Evolutionary conservation across 1,140 invertebrate species (phyloP).

Genomic region (Adelges cooleyi): DNA sequence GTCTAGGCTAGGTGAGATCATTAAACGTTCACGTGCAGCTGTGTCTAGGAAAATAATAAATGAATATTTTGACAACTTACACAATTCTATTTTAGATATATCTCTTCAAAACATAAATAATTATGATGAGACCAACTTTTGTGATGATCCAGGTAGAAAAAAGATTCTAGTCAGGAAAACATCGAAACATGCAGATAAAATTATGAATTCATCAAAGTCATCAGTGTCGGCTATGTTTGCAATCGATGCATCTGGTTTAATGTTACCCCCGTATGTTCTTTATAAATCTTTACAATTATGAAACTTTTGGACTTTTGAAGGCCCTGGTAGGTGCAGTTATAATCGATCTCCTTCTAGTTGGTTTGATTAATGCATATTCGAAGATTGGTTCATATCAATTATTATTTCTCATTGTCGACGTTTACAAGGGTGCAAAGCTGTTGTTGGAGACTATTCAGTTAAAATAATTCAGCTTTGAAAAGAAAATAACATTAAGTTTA

Average conservation of each 20-base stretch:
- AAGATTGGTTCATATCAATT: slow-evolving; percentile 6
- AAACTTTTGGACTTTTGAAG: neutral
- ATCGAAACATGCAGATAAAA: slow-evolving; percentile 30
- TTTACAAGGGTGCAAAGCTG: slow-evolving; percentile 29
- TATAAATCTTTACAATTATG: slow-evolving; percentile 35
- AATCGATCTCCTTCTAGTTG: neutral
- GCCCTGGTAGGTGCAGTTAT: neutral
- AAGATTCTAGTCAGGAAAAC: slow-evolving; percentile 29
- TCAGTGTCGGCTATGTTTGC: slow-evolving; percentile 31
- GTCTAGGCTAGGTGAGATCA: no score
- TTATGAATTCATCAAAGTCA: slow-evolving; percentile 31
- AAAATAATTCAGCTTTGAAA: neutral
- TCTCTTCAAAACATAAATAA: no score
- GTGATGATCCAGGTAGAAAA: slow-evolving; percentile 37
- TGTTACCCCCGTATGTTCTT: slow-evolving; percentile 37
- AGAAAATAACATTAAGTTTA: neutral
- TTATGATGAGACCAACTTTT: slow-evolving; percentile 41
- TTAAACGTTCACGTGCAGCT: no score
- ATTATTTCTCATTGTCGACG: slow-evolving; percentile 27
- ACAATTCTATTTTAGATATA: no score
- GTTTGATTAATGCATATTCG: neutral
- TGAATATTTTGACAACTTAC: no score
- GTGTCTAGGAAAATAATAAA: no score
- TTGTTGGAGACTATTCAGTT: slow-evolving; percentile 32
- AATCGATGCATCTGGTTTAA: slow-evolving; percentile 31